Evolutionary conservation across 2,113 vertebrate species (phyloP), one percentile per base, ranked within the genome.

Genomic region (Lethenteron reissneri): DNA sequence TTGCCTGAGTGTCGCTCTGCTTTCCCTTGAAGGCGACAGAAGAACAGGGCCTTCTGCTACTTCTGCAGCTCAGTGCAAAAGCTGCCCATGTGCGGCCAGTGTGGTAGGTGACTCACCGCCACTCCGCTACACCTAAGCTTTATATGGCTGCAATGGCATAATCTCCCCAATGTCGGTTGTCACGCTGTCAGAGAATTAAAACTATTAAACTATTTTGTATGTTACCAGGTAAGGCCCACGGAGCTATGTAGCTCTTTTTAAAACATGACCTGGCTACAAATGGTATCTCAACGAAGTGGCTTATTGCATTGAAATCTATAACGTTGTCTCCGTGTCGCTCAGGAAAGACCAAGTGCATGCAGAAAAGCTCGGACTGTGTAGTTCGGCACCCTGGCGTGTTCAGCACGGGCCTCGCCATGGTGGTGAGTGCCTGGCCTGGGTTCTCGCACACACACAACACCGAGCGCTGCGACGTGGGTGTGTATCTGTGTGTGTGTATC

Each of bases 281-380:
- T 41, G 41, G 6, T 41, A 41, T 5, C 41, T 41, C 41, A 41
- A 41, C 41, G 41, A 41, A 41, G 41, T 41, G 41, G 41, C 41
- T 41, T 41, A 6, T 41, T 3, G 41, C 41, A 5, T 41, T 5
- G 41, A 41, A 41, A 41, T 41, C 5, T 41, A 41, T 41, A 41
- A 41, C 41, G 6, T 41, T 41, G 41, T 41, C 41, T 41, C 41
- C 6, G 41, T 41, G 41, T 41, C 41, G 41, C 59, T 77, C 74
- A 99, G 94, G 94, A 25, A 99, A 99, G 84, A 97, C 89, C 2
- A 99, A 99, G 76, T 99, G 94, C 75, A 99, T 99, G 85, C 84
- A 86, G 92, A 97, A 97, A 76, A 86, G 90, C 58, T 99, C 94
- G n/a, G 94, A 99, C 73, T 99, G 94, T 77, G 92, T 99, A 58